Evolutionary conservation across 2,888 invertebrate species (phyloP).

Genomic region (Agonopterix heracliana): DNA sequence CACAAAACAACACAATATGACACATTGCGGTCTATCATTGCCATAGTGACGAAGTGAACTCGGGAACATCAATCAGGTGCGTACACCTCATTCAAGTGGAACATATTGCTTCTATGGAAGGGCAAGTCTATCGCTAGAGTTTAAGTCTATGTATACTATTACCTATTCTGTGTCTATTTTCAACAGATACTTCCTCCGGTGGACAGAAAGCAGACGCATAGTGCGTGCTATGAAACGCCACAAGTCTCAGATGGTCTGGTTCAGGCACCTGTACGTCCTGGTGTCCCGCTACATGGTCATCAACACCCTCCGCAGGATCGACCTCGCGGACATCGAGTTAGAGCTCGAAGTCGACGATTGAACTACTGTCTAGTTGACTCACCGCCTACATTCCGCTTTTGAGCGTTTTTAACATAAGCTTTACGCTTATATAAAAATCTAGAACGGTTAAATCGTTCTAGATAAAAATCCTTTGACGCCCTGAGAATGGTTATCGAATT

Average conservation of each 20-base stretch:
- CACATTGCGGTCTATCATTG: too few species aligned
- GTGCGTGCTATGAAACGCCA: slow-evolving; percentile 91
- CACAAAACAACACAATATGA: too few species aligned
- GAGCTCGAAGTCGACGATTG: slow-evolving; percentile 83
- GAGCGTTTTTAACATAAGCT: background rate
- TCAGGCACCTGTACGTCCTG: slow-evolving; percentile 89
- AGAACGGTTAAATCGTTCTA: too few species aligned
- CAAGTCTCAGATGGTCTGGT: slow-evolving; percentile 96
- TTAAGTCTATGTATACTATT: too few species aligned
- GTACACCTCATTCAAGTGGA: too few species aligned
- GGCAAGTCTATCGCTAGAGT: too few species aligned
- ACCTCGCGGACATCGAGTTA: slow-evolving; percentile 84
- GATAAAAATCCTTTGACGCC: background rate
- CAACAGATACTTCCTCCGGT: slow-evolving; percentile 79
- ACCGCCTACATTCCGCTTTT: background rate
- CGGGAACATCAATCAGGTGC: too few species aligned
- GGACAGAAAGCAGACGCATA: slow-evolving; percentile 76
- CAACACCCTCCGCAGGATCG: slow-evolving; percentile 88
- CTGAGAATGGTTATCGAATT: too few species aligned
- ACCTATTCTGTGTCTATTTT: too few species aligned
- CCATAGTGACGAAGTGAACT: too few species aligned
- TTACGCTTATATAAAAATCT: too few species aligned
- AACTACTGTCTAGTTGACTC: slow-evolving; percentile 2
- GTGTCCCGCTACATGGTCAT: slow-evolving; percentile 94
- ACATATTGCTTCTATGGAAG: too few species aligned